Conservation (phyloP, 2,888 invertebrate species). For the Augochlorella aurata region DNA sequence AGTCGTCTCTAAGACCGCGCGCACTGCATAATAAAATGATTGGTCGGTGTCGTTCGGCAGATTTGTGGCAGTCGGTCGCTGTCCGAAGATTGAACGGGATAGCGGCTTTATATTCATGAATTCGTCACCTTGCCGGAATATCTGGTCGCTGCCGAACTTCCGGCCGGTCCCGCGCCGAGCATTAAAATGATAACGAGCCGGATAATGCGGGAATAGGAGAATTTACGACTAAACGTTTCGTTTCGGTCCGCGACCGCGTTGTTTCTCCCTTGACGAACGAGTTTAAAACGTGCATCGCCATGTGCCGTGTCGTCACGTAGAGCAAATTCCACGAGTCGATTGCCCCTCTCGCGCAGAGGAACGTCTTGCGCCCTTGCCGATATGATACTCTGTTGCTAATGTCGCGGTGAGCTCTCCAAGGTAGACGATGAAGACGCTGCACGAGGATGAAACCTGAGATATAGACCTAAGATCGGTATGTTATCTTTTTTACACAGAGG, state of each 20-base stretch:
- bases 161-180: conserved; percentile 34
- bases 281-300: conserved; percentile 45
- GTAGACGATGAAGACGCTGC: too few species aligned
- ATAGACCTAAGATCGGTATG: too few species aligned
- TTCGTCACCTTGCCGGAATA: conserved; percentile 69
- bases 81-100: conserved; percentile 67
- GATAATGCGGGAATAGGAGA: conserved; percentile 61
- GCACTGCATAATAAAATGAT: conserved; percentile 57
- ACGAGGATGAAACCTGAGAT: too few species aligned
- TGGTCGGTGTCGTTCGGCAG: conserved; percentile 19
- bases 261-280: conserved; percentile 45
- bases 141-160: conserved; percentile 55
- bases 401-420: conserved; percentile 37
- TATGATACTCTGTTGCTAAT: conserved; percentile 51
- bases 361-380: background rate
- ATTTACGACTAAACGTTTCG: conserved; percentile 63
- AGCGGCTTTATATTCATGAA: conserved; percentile 75
- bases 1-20: conserved; percentile 23
- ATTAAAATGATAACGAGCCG: conserved; percentile 70
- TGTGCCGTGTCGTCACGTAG: conserved; percentile 41
- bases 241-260: conserved; percentile 1
- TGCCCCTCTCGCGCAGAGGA: background rate
- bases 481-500: too few species aligned
- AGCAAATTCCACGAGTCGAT: conserved; percentile 18
- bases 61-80: conserved; percentile 48